phyloP scores from a whole-genome alignment of 1,140 invertebrate genomes.

The Pseudachorutes palmiensis region DNA sequence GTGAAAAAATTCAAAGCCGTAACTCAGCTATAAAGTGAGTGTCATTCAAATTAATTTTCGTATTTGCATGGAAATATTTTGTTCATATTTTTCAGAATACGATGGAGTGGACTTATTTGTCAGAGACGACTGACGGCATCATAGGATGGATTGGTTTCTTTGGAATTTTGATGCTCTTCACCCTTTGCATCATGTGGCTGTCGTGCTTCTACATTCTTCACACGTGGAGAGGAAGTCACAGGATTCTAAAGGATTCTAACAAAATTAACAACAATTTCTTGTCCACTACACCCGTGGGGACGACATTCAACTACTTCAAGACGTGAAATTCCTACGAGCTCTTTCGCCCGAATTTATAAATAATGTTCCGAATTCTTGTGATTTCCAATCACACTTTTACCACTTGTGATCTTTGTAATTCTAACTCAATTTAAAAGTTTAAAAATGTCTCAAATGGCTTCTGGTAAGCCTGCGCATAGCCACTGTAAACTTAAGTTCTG shows the following conservation, averaged over 20 bases:
- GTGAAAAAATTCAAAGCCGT: too few species aligned
- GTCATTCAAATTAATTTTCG: not conserved
- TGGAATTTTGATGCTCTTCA: conserved; percentile 1
- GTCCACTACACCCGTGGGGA: not conserved
- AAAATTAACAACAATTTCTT: conserved; percentile 7
- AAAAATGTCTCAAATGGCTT: too few species aligned
- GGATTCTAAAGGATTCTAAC: not conserved
- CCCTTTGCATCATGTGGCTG: conserved; percentile 15
- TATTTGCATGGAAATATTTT: not conserved
- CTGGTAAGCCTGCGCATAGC: too few species aligned
- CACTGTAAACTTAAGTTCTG: too few species aligned
- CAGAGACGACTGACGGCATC: conserved; percentile 1
- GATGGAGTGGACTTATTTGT: not conserved
- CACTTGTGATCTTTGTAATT: too few species aligned
- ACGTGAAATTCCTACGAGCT: not conserved
- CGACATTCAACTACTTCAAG: not conserved
- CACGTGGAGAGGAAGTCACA: conserved; percentile 7
- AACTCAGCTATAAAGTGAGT: too few species aligned
- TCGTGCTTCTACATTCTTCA: conserved; percentile 18
- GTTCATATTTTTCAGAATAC: not conserved
- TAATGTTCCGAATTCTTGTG: too few species aligned
- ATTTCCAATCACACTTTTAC: too few species aligned
- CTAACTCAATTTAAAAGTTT: too few species aligned
- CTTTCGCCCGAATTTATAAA: too few species aligned
- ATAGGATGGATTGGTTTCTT: not conserved